Conservation (phyloP, 2,113 vertebrate species). For the Melanerpes formicivorus region DNA sequence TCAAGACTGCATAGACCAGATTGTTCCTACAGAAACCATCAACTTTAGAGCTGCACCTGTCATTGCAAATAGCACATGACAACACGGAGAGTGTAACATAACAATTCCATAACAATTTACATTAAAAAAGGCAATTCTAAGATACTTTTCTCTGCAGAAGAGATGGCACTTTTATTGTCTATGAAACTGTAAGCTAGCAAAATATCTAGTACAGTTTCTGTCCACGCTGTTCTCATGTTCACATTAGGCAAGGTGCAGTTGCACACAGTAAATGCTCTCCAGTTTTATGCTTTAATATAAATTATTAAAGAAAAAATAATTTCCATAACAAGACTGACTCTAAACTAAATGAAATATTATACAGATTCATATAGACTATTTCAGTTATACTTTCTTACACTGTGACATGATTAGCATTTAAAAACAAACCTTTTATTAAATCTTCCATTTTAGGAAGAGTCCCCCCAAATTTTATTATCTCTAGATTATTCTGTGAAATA, state of each 20-base stretch:
- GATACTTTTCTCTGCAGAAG: not conserved
- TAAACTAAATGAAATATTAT: not conserved
- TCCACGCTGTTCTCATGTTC: not conserved
- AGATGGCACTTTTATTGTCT: not conserved
- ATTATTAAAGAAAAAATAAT: not conserved
- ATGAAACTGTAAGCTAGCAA: not conserved
- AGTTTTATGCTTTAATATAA: not conserved
- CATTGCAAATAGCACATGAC: not conserved
- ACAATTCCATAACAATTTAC: not conserved
- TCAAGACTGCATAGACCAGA: not conserved
- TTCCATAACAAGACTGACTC: not conserved
- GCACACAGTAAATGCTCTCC: not conserved
- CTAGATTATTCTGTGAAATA: not conserved
- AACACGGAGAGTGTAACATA: not conserved
- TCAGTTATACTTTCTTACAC: accelerated
- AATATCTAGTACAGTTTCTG: not conserved
- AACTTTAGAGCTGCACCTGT: not conserved
- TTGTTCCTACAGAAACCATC: not conserved
- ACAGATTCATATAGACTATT: not conserved
- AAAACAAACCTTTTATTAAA: not conserved
- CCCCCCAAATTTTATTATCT: not conserved
- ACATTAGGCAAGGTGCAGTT: not conserved
- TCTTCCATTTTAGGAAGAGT: not conserved
- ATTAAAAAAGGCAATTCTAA: not conserved
- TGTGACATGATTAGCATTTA: not conserved